These are phyloP conservation scores for Seriola quinqueradiata DNA, from an alignment of 2,113 vertebrate genomes.

Conservation along the genomic window DNA sequence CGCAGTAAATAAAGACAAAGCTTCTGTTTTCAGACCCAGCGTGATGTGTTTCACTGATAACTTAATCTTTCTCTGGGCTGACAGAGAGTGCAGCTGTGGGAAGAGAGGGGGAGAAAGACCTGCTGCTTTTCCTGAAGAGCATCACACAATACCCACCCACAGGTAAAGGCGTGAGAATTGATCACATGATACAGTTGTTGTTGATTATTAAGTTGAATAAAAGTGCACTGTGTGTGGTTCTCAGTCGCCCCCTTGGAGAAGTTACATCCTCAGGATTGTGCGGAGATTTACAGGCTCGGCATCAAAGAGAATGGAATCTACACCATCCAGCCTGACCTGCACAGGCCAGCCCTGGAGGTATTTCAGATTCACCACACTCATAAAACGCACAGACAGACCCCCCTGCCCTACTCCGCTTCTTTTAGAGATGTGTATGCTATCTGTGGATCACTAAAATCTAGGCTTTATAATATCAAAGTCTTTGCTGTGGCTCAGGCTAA, in stretches of 20 bases:
- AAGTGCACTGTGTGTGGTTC: constrained; percentile 50
- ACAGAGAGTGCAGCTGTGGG: constrained; percentile 81
- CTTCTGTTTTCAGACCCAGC: constrained; percentile 27
- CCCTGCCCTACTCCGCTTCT: constrained; percentile 16
- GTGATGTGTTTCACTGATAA: constrained; percentile 33
- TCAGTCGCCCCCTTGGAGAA: constrained; percentile 78
- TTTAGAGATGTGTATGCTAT: constrained; percentile 37
- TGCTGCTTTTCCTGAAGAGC: constrained; percentile 83
- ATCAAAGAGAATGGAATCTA: constrained; percentile 89
- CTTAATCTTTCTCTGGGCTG: constrained; percentile 47
- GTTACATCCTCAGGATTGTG: constrained; percentile 85
- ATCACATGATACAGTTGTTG: not conserved
- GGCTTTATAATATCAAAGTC: constrained; percentile 48
- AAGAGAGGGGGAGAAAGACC: constrained; percentile 82
- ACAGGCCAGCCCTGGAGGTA: constrained; percentile 84
- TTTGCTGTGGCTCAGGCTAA: constrained; percentile 78
- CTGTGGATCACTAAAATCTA: constrained; percentile 48
- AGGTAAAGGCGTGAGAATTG: constrained; percentile 58
- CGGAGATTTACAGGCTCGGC: constrained; percentile 86
- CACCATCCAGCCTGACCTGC: constrained; percentile 86
- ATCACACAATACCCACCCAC: constrained; percentile 81
- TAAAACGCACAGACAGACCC: constrained; percentile 46
- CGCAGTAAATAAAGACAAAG: constrained; percentile 13
- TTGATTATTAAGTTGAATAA: constrained; percentile 14
- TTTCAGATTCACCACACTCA: constrained; percentile 57